Conservation (phyloP, 1,140 invertebrate genomes). For the Apis dorsata region DNA sequence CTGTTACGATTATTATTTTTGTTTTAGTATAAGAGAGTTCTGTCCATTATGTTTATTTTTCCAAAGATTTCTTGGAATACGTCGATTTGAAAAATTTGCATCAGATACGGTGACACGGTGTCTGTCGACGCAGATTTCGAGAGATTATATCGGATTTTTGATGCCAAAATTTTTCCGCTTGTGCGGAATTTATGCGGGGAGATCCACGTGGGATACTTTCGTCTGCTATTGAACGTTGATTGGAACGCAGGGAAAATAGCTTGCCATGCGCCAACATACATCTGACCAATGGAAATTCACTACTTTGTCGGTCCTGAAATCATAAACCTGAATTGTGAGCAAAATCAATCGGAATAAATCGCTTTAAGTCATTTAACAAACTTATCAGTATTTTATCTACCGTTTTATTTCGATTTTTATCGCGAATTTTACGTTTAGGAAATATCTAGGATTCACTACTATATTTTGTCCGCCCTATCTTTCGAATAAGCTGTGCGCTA, state of each 20-base stretch:
- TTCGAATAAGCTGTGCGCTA: no score
- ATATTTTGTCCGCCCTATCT: no score
- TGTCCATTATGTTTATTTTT: neutral
- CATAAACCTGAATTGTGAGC: neutral
- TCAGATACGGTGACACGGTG: conserved; percentile 1
- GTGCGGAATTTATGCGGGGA: neutral
- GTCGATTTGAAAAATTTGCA: conserved; percentile 37
- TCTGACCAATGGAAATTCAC: conserved; percentile 20
- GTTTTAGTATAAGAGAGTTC: no score
- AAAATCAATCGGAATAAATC: neutral
- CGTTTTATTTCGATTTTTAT: no score
- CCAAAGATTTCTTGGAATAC: conserved; percentile 42
- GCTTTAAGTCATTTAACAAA: neutral
- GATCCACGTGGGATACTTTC: conserved; percentile 46
- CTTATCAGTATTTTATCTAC: neutral
- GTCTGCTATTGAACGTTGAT: conserved; percentile 33
- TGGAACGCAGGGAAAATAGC: conserved; percentile 40
- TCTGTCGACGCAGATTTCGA: conserved; percentile 44
- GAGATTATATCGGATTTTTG: conserved; percentile 53
- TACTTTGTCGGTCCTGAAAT: neutral
- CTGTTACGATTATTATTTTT: no score
- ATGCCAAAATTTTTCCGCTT: conserved; percentile 5
- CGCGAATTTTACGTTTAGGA: no score
- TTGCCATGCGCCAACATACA: conserved; percentile 24
- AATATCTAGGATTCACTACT: no score